phyloP scores from a whole-genome alignment of 2,888 invertebrate species.

The Temnothorax unifasciatus region DNA sequence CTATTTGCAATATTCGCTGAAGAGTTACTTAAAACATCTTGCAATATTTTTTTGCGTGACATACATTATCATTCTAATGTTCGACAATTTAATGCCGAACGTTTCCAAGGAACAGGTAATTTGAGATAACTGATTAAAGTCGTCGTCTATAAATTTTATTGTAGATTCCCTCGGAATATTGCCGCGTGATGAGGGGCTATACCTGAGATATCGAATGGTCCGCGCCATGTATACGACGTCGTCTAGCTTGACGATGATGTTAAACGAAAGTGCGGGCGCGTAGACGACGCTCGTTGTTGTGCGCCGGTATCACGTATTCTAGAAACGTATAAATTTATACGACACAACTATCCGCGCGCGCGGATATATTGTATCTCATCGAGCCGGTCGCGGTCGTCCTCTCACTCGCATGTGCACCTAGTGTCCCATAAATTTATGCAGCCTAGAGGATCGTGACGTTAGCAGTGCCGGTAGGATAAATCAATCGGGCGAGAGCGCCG shows the following conservation, averaged over 20 bases:
- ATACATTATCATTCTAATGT: conserved; percentile 1
- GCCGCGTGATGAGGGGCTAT: not conserved
- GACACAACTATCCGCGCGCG: conserved; percentile 25
- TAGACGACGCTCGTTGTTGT: not conserved
- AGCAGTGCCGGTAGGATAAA: conserved; percentile 57
- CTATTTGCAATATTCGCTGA: conserved; percentile 4
- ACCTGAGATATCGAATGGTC: not conserved
- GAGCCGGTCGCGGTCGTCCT: not conserved
- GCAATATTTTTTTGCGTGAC: conserved; percentile 3
- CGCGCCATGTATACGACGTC: not conserved
- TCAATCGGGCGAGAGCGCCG: conserved; percentile 45
- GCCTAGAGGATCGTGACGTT: conserved; percentile 45
- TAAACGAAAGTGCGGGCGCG: conserved; percentile 48
- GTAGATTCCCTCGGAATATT: not conserved
- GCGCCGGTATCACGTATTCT: not conserved
- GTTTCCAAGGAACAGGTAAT: not conserved
- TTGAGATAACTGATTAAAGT: conserved; percentile 19
- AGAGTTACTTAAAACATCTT: not conserved
- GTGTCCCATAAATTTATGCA: conserved; percentile 58
- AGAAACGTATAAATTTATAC: conserved; percentile 51
- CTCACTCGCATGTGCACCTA: conserved; percentile 22
- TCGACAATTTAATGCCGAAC: conserved; percentile 10
- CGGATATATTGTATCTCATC: conserved; percentile 53
- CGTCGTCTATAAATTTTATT: conserved; percentile 2
- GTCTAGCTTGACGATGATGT: conserved; percentile 46